Evolutionary conservation across 1,140 invertebrate genomes (phyloP).

Genomic region (Phymorhynchus buccinoides): DNA sequence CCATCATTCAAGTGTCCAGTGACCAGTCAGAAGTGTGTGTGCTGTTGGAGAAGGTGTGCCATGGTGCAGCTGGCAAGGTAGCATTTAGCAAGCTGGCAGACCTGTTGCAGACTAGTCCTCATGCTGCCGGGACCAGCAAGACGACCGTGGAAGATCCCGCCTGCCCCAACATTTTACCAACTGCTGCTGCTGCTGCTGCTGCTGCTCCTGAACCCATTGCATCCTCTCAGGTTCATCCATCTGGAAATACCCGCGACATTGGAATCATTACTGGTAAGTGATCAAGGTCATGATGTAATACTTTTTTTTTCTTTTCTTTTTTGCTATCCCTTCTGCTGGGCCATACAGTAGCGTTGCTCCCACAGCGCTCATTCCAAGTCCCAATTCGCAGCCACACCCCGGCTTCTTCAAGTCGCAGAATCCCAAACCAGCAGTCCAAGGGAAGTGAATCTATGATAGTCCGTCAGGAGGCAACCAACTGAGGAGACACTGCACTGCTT

Average conservation of each 20-base stretch:
- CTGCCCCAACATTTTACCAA: not conserved
- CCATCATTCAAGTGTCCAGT: not conserved
- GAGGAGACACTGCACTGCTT: too few relatives aligned
- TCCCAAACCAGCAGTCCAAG: too few relatives aligned
- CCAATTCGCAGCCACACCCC: too few relatives aligned
- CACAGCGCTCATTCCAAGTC: too few relatives aligned
- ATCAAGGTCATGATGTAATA: not conserved
- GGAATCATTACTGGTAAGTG: conserved; percentile 22
- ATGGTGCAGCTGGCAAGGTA: conserved; percentile 19
- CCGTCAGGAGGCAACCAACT: too few relatives aligned
- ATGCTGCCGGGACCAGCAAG: not conserved
- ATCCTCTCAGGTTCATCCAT: not conserved
- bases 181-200: not conserved
- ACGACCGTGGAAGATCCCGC: conserved; percentile 22
- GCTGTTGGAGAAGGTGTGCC: not conserved
- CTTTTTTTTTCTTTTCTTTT: not conserved
- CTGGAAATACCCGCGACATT: conserved; percentile 7
- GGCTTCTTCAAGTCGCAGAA: too few relatives aligned
- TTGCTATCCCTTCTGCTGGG: too few relatives aligned
- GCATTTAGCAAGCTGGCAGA: conserved; percentile 29
- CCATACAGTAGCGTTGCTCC: too few relatives aligned
- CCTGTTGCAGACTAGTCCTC: not conserved
- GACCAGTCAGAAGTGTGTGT: not conserved
- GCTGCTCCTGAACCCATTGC: not conserved
- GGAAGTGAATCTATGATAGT: too few relatives aligned